Evolutionary conservation across 2,113 vertebrate genomes (phyloP).

Genomic region (Melospiza georgiana): DNA sequence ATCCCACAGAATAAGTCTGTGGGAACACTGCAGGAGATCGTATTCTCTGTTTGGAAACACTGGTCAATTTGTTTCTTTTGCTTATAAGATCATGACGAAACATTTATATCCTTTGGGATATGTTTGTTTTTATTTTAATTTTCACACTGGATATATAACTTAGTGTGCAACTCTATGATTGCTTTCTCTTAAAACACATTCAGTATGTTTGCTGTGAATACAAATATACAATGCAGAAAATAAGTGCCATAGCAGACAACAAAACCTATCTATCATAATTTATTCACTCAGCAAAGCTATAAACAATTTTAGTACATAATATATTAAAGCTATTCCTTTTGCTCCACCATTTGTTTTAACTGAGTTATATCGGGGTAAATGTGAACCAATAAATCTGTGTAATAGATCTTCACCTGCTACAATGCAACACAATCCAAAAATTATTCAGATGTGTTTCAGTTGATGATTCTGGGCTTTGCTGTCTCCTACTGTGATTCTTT

Average conservation of each 20-base stretch:
- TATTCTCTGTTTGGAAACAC: neutral
- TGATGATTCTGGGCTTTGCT: neutral
- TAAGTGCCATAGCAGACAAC: neutral
- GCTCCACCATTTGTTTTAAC: constrained; percentile 35
- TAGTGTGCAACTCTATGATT: neutral
- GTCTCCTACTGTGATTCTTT: neutral
- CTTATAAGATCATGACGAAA: neutral
- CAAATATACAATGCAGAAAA: constrained; percentile 6
- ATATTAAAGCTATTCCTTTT: constrained; percentile 18
- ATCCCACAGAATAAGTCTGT: neutral
- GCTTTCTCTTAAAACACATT: constrained; percentile 16
- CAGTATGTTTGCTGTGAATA: neutral
- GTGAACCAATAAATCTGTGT: constrained; percentile 15
- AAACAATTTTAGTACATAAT: neutral
- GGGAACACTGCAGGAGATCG: neutral
- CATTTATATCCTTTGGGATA: neutral
- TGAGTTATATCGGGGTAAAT: constrained; percentile 14
- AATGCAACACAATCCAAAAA: neutral
- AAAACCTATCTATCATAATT: constrained; percentile 20
- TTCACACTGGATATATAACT: neutral
- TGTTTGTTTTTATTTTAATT: constrained; percentile 25
- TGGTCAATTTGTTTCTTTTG: neutral
- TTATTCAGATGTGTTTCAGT: neutral
- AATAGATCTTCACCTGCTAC: neutral
- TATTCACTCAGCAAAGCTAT: constrained; percentile 29